Base-by-base conservation (phyloP, 2,797 vertebrate species). In the Propithecus deckenii region DNA sequence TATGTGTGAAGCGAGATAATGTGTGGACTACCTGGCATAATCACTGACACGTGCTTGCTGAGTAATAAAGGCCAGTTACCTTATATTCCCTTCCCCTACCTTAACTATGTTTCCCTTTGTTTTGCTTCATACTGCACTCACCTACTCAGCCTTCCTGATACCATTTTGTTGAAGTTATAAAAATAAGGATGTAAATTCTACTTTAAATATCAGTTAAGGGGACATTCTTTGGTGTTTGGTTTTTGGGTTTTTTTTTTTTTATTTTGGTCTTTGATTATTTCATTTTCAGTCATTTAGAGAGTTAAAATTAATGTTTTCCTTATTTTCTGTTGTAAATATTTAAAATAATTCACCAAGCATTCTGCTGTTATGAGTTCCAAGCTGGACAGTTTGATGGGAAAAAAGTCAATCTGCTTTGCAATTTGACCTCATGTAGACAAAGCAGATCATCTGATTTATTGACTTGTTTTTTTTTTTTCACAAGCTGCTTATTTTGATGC, bases 351-450 rank as follows among this genome's bases (percentile, higher is more conserved):
- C 22, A 52, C 23, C 12, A 30, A 35, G 23, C 14, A 5, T 48
- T 63, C 72, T 32, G 50, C 9, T 84, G 8, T 6, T 22, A 5
- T 32, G 38, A 55, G 14, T 23, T 14, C 8, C 10, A 22, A 50
- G 15, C 32, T 43, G 18, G 28, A 48, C 32, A 22, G 23, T 85
- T 43, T 9, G 43, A 25, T 65, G 30, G 74, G 41, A 41, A 48
- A 50, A 59, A 61, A 84, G 35, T 88, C 74, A 48, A 46, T 81
- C 63, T 67, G 15, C 43, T 90, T 76, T 92, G 46, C 52, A 83
- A 25, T 88, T 57, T 96, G 50, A 72, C 84, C 59, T 95, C 55
- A 41, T 38, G 63, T 59, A 79, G 71, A 52, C 79, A n/a, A 8
- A 86, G 25, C n/a, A 41, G 76, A 74, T 86, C 13, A 7, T 61